Evolutionary conservation across 2,113 vertebrate species (phyloP).

Genomic region (Candoia aspera): DNA sequence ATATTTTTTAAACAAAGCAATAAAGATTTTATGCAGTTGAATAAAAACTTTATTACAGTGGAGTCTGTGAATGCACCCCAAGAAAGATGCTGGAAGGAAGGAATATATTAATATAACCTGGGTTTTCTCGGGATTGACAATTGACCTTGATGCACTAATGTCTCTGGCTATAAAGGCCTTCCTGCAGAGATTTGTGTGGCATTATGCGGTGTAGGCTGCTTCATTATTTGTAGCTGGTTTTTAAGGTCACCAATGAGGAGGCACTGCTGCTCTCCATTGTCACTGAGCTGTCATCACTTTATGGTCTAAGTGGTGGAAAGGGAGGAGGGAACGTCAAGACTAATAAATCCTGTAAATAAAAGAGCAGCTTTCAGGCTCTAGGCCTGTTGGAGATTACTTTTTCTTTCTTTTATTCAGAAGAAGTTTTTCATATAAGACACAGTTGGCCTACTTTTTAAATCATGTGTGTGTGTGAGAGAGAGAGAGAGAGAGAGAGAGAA

Average conservation of each 20-base stretch:
- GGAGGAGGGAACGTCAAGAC: slow-evolving; percentile 33
- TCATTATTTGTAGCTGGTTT: slow-evolving; percentile 49
- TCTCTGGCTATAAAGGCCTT: slow-evolving; percentile 32
- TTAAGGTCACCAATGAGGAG: slow-evolving; percentile 49
- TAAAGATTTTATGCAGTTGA: not conserved
- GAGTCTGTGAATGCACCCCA: not conserved
- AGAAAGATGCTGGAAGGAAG: not conserved
- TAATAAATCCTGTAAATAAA: slow-evolving; percentile 59
- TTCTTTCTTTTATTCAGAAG: slow-evolving; percentile 16
- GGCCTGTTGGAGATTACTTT: slow-evolving; percentile 24
- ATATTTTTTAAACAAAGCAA: not conserved
- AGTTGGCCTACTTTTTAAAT: slow-evolving; percentile 40
- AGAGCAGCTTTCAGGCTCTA: slow-evolving; percentile 40
- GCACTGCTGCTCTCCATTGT: slow-evolving; percentile 34
- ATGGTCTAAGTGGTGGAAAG: slow-evolving; percentile 40
- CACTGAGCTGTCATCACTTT: slow-evolving; percentile 26
- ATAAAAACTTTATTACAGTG: not conserved
- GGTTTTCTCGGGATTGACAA: slow-evolving; percentile 44
- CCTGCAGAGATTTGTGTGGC: slow-evolving; percentile 33
- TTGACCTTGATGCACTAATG: slow-evolving; percentile 45
- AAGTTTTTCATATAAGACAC: slow-evolving; percentile 34
- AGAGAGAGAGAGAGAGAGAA: slow-evolving; percentile 14
- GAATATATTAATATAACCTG: slow-evolving; percentile 35
- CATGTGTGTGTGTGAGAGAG: not conserved
- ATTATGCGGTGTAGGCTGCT: slow-evolving; percentile 6